Evolutionary conservation across 1,140 invertebrate genomes (phyloP).

Genomic region (Stratiolaelaps scimitus): DNA sequence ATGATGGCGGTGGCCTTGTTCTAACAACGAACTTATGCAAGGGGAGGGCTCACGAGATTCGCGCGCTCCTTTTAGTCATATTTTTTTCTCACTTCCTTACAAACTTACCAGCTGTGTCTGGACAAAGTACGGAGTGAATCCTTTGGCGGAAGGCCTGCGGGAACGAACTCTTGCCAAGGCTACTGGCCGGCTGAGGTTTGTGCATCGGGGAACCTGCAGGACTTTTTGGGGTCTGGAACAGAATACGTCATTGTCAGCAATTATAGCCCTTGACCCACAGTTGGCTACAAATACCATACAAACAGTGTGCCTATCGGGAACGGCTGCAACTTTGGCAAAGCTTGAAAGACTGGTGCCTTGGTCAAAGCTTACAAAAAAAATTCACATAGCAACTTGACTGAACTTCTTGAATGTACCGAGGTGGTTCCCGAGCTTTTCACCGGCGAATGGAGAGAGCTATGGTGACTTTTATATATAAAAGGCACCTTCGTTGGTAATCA

Average conservation of each 20-base stretch:
- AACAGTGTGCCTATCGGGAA: no score
- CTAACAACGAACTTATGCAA: no score
- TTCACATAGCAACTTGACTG: background rate
- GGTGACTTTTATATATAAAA: background rate
- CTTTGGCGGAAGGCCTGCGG: slow-evolving; percentile 23
- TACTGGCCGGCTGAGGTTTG: slow-evolving; percentile 7
- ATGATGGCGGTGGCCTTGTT: no score
- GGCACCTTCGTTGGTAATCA: background rate
- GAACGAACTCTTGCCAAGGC: slow-evolving; percentile 27
- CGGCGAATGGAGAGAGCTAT: background rate
- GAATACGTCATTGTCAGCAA: background rate
- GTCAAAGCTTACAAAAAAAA: background rate
- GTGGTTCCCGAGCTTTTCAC: background rate
- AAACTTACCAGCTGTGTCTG: slow-evolving; percentile 17
- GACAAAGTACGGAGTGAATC: slow-evolving; percentile 21
- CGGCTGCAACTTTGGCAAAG: no score
- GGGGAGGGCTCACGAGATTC: no score
- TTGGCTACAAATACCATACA: no score
- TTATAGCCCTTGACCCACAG: no score
- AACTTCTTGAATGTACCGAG: background rate
- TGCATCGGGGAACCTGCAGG: slow-evolving; percentile 12
- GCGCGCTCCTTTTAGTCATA: no score
- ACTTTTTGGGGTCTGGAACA: slow-evolving; percentile 6
- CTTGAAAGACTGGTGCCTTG: background rate
- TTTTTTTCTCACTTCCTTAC: no score